A percentile compares a stretch with the other conserved stretches of the same genome.
These are phyloP conservation scores for Platerodrilus igneus DNA, from an alignment of 2,888 invertebrate genomes.

Conservation along the genomic window DNA sequence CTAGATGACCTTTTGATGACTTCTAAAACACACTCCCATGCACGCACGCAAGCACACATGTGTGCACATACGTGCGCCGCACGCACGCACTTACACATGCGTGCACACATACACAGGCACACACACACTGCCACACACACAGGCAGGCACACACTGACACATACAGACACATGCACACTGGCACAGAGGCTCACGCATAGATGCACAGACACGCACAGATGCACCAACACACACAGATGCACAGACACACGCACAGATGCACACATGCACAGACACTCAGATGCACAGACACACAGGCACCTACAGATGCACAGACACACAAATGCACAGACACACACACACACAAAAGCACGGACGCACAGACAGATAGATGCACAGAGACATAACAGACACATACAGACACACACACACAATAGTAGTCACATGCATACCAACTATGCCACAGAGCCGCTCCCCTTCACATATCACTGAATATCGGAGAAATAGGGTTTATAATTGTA, in stretches of 20 bases:
- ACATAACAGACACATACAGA: slow-evolving; percentile 12
- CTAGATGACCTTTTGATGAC: no score
- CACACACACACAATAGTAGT: slow-evolving; percentile 23
- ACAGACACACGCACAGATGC: slow-evolving; percentile 28
- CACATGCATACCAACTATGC: no score
- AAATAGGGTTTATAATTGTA: no score
- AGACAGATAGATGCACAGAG: neutral
- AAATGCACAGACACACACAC: neutral
- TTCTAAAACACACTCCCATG: slow-evolving; percentile 29
- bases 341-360: neutral
- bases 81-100: slow-evolving; percentile 29
- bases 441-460: no score
- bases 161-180: slow-evolving; percentile 29
- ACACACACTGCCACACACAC: slow-evolving; percentile 29
- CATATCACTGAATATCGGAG: no score
- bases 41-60: slow-evolving; percentile 29
- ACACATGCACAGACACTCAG: slow-evolving; percentile 22
- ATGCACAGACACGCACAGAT: slow-evolving; percentile 4
- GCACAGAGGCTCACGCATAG: slow-evolving; percentile 25
- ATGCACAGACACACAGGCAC: slow-evolving; percentile 21
- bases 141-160: slow-evolving; percentile 29
- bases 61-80: slow-evolving; percentile 28
- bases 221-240: slow-evolving; percentile 25
- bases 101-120: slow-evolving; percentile 28
- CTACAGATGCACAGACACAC: slow-evolving; percentile 20